Evolutionary conservation across 2,797 vertebrate genomes (phyloP), one percentile per base, ranked within the genome.

Genomic region (Triplophysa yarkandensis): DNA sequence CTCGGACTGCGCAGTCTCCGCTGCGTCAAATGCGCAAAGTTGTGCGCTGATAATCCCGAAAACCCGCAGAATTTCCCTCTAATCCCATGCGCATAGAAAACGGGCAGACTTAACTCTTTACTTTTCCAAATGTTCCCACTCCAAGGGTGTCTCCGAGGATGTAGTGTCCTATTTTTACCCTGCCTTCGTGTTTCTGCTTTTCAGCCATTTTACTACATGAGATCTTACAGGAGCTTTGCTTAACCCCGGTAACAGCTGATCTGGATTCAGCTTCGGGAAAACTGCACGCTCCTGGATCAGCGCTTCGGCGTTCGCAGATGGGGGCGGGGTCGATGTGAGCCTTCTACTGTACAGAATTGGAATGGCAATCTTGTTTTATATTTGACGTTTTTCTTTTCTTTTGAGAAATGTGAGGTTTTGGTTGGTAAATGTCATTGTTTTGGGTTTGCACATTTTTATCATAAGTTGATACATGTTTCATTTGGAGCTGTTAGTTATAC

Each of bases 41-140:
- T 90, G 52, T 72, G 63, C 65, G 77, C 41, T 79, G 14, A 80
- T 68, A 70, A 57, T 10, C 16, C 41, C 39, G 39, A 46, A 73
- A 67, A 54, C 72, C n/a, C n/a, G 79, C 34, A 80, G 78, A 69
- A 41, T 46, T 48, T 69, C 78, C 39, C 36, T 43, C 19, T 25
- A 10, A 64, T 69, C 17, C 9, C 39, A 6, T 32, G 36, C 69
- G 44, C 41, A 52, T 8, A 72, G 77, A 63, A 81, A 75, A 80
- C 61, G 64, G 76, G 78, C 69, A 57, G 82, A 96, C 96, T 97
- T 93, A 97, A 96, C 96, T 95, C 94, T 98, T 98, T 78, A 98
- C 97, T 98, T 98, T 98, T 83, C 96, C 96, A 87, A 98, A 98
- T 71, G 97, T 98, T 82, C 97, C 97, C 84, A 98, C 96, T 87